Conservation (phyloP, 1,140 invertebrate genomes). For the Phymorhynchus buccinoides region DNA sequence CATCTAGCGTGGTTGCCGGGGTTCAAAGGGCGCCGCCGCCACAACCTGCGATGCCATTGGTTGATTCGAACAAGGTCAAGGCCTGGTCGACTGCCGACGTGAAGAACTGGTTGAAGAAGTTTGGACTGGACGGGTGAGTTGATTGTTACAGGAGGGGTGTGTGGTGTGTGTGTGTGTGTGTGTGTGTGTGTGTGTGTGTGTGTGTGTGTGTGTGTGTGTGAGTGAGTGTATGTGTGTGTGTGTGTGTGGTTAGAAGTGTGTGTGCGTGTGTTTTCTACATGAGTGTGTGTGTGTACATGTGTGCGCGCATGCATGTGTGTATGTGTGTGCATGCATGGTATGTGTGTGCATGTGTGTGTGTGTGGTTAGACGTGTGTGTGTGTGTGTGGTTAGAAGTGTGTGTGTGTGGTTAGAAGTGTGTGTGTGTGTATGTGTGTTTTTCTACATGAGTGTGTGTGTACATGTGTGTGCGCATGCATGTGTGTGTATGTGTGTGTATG, state of each 20-base stretch:
- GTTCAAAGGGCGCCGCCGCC: too few species aligned
- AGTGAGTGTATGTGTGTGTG: too few species aligned
- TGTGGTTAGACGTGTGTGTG: too few species aligned
- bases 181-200: too few species aligned
- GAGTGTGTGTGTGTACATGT: too few species aligned
- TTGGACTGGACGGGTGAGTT: not conserved
- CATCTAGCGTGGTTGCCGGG: not conserved
- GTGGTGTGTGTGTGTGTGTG: too few species aligned
- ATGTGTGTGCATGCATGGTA: not conserved
- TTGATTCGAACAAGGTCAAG: not conserved
- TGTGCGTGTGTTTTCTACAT: too few species aligned
- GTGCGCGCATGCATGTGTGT: too few species aligned
- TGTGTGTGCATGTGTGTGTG: not conserved
- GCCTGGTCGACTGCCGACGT: not conserved
- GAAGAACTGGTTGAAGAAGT: slow-evolving; percentile 1
- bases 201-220: too few species aligned
- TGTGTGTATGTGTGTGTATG: not conserved
- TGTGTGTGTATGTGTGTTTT: not conserved
- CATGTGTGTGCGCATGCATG: not conserved
- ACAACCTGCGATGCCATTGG: not conserved
- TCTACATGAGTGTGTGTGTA: not conserved
- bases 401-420: not conserved
- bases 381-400: not conserved
- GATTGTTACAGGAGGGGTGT: not conserved
- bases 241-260: too few species aligned